Evolutionary conservation across 2,888 invertebrate species (phyloP), one percentile per base, ranked within the genome.

Genomic region (Papilio demoleus): DNA sequence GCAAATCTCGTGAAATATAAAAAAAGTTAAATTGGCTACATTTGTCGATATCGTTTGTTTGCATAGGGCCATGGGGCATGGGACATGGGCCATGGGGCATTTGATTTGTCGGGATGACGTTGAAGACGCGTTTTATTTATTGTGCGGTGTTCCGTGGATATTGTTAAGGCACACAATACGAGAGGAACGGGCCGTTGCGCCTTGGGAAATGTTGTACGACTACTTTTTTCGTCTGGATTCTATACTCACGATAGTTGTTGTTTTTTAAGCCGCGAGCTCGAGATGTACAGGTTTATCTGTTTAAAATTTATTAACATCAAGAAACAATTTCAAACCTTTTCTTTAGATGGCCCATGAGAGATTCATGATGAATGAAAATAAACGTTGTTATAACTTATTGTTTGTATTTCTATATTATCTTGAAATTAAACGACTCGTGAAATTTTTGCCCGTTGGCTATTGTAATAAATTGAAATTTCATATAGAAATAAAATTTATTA

Each of bases 181-280:
- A 87, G 87, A 87, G 89, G 90, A 88, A 82, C 89, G 86, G 90
- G 91, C 92, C 92, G 90, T 86, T 89, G 92, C 86, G 91, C 91
- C 89, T 88, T 87, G 89, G 90, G 91, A 92, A 92, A 92, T 92
- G 92, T 92, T 92, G 92, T 88, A 81, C 90, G 91, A 92, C 92
- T 90, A 91, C 92, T 92, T 92, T 92, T 92, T 92, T 92, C 92
- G 92, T 92, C 92, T 92, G 92, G 91, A 90, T 89, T 90, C 86
- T 90, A 87, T 84, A 92, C 90, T 90, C 88, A 87, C 86, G 85
- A 87, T 90, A 86, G 85, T 92, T 84, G 88, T 92, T 92, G 91
- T 88, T 89, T 89, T 92, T 92, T 90, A 87, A 87, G 86, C 89
- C 86, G 87, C 85, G 87, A 89, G 89, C 88, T 83, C 90, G 86